Percentiles rank a stretch among this genome's conserved stretches.
Conservation (phyloP, 2,797 vertebrate genomes). For the Percopsis omiscomaycus region DNA sequence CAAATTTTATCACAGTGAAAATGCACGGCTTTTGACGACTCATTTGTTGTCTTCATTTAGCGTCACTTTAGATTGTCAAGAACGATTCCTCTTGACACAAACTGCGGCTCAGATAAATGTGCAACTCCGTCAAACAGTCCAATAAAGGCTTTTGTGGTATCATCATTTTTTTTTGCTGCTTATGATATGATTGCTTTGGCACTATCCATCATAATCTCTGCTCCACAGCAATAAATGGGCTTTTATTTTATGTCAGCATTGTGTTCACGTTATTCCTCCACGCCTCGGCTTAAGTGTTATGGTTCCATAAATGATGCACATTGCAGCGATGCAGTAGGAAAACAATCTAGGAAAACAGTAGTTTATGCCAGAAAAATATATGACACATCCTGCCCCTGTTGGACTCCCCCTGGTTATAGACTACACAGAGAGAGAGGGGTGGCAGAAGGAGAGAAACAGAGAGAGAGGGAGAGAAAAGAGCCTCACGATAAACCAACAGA, state of each 20-base stretch:
- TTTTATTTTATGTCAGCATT: slow-evolving; percentile 26
- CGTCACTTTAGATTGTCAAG: slow-evolving; percentile 10
- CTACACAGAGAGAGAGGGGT: background rate
- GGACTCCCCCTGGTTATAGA: background rate
- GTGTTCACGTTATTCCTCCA: slow-evolving; percentile 17
- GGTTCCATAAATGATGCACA: slow-evolving; percentile 28
- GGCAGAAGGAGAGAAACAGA: background rate
- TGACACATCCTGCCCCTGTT: background rate
- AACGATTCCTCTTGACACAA: slow-evolving; percentile 14
- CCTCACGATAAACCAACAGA: background rate
- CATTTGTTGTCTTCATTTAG: slow-evolving; percentile 31
- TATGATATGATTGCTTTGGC: background rate
- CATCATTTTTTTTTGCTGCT: background rate
- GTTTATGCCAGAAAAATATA: slow-evolving; percentile 5
- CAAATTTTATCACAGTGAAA: background rate
- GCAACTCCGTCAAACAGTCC: slow-evolving; percentile 10
- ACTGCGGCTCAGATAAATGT: slow-evolving; percentile 21
- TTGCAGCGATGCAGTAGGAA: background rate
- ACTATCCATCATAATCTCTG: slow-evolving; percentile 4
- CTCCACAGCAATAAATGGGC: slow-evolving; percentile 3
- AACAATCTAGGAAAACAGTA: background rate
- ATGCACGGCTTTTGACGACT: background rate
- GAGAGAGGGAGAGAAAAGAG: slow-evolving; percentile 1
- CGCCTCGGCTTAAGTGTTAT: slow-evolving; percentile 20
- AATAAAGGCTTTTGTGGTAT: slow-evolving; percentile 2